Evolutionary conservation across 2,797 vertebrate genomes (phyloP), one percentile per base, ranked within the genome.

Genomic region (Discoglossus pictus): DNA sequence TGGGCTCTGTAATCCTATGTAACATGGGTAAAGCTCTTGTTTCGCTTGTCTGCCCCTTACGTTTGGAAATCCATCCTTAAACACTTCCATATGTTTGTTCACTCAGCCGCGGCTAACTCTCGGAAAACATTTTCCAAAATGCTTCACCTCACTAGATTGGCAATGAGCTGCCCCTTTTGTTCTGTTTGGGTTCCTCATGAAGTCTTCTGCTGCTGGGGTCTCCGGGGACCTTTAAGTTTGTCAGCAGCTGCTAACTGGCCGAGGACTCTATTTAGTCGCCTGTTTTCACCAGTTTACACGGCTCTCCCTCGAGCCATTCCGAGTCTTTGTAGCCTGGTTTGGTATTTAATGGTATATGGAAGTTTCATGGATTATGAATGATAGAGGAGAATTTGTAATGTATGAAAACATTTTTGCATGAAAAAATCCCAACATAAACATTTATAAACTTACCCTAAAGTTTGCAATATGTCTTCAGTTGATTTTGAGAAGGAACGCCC

Each of bases 41-140:
- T 77, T 82, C 0, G 21, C 78, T 80, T 78, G 80, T 75, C 79
- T 83, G 74, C 73, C 70, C 68, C 18, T 63, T 78, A n/a, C 66
- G 65, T 75, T 85, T 79, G 72, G 72, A 84, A 79, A 79, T 47
- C 77, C 66, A 80, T 70, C 71, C n/a, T 72, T 84, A 85, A 85
- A 79, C 61, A 79, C 78, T 85, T 82, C 83, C 81, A 85, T 75
- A 84, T 84, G 83, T 68, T 80, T 76, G 58, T 38, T 71, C 69
- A 75, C 66, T 79, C 74, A 74, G 72, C 59, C 61, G 71, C 62
- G 73, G 70, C 72, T 73, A 64, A 31, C 55, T 72, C 62, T 38
- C 59, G 13, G 15, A 43, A 42, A 54, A 36, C 66, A 64, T 15
- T 1, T 20, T 58, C 20, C 48, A 65, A 23, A 65, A 78, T 63